phyloP scores from a whole-genome alignment of 2,113 vertebrate genomes.

The Candoia aspera region DNA sequence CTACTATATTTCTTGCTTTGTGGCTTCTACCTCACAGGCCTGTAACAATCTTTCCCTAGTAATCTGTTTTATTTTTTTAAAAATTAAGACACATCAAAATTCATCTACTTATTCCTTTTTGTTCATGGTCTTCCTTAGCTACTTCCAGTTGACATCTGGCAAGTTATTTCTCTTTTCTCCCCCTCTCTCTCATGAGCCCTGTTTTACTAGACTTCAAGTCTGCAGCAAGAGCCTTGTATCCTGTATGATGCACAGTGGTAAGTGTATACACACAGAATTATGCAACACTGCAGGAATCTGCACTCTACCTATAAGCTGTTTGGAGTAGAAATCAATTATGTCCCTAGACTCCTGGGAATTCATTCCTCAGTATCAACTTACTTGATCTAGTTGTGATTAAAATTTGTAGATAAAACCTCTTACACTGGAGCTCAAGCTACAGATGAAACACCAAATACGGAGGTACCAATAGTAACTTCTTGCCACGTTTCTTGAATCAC shows the following conservation, averaged over 20 bases:
- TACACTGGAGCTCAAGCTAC: background rate
- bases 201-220: background rate
- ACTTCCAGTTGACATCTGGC: background rate
- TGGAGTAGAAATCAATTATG: background rate
- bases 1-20: background rate
- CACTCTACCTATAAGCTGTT: background rate
- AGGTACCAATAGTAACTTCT: background rate
- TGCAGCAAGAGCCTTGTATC: background rate
- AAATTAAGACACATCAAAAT: too few species aligned
- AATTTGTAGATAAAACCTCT: background rate
- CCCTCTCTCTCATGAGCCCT: background rate
- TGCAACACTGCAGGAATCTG: background rate
- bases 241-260: background rate
- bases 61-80: background rate
- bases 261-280: background rate
- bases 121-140: background rate
- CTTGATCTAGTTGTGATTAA: background rate
- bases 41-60: background rate
- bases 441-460: background rate
- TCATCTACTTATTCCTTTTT: background rate
- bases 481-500: background rate
- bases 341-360: background rate
- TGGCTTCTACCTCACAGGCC: background rate
- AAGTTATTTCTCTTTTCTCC: background rate
- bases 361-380: background rate